These are phyloP conservation scores for Panurus biarmicus DNA, from an alignment of 2,113 vertebrate species.

Conservation along the genomic window DNA sequence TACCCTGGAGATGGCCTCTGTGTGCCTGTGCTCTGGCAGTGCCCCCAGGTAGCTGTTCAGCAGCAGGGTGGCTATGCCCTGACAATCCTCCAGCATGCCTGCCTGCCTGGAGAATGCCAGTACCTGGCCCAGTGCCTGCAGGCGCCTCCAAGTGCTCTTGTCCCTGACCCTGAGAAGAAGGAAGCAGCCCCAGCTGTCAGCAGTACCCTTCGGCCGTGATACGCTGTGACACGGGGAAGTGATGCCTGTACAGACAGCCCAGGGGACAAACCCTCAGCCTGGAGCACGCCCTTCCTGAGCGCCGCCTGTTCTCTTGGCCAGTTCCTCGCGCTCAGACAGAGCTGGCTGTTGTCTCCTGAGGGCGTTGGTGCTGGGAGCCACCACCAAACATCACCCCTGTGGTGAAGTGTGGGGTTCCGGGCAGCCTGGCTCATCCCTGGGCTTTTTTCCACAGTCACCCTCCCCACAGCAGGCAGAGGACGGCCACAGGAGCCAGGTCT, in stretches of 20 bases:
- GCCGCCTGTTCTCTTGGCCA: not conserved
- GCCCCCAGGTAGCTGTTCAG: not conserved
- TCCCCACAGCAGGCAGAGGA: not conserved
- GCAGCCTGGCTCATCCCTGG: not conserved
- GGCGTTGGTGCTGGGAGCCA: not conserved
- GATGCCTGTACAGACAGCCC: constrained; percentile 21
- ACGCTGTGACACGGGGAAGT: constrained; percentile 12
- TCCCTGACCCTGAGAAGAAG: not conserved
- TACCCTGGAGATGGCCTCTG: not conserved
- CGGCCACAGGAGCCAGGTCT: not conserved
- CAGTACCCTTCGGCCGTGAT: not conserved
- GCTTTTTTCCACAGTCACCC: not conserved
- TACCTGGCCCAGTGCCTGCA: not conserved
- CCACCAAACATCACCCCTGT: not conserved
- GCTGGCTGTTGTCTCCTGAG: not conserved
- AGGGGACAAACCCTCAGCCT: not conserved
- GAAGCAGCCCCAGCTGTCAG: not conserved
- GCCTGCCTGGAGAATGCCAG: rapidly evolving
- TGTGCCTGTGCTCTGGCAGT: not conserved
- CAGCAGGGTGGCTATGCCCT: not conserved
- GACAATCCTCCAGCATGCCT: not conserved
- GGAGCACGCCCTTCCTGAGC: constrained; percentile 56
- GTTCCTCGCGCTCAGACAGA: not conserved
- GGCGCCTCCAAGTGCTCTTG: not conserved
- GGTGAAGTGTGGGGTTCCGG: not conserved